Evolutionary conservation across 2,888 invertebrate genomes (phyloP).

Genomic region (Reticulitermes lucifugus): DNA sequence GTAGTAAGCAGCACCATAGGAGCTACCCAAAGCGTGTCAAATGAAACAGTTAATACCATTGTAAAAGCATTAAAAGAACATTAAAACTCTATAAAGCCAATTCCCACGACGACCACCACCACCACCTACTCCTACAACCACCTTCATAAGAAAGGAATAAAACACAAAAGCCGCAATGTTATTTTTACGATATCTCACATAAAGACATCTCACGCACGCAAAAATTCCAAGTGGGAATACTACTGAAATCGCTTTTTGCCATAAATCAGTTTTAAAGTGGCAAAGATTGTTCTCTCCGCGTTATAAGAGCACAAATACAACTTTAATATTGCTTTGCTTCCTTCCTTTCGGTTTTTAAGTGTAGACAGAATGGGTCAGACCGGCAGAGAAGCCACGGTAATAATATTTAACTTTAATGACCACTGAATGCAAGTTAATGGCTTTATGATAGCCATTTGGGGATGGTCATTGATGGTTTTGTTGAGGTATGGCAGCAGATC

Average conservation of each 20-base stretch:
- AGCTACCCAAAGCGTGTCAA: constrained; percentile 11
- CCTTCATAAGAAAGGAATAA: background rate
- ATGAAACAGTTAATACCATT: constrained; percentile 39
- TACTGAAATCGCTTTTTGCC: constrained; percentile 19
- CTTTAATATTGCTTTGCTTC: constrained; percentile 4
- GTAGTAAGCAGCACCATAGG: background rate
- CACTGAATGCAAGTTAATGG: constrained; percentile 40
- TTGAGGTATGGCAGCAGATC: constrained; percentile 23
- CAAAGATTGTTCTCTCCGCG: constrained; percentile 9
- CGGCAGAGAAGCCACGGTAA: constrained; percentile 19
- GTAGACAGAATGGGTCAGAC: background rate
- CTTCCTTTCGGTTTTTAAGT: constrained; percentile 34
- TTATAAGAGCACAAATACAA: background rate
- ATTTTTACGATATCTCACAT: constrained; percentile 37
- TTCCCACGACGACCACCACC: constrained; percentile 25
- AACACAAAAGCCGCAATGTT: constrained; percentile 38
- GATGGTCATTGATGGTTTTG: constrained; percentile 38
- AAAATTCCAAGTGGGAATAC: constrained; percentile 30
- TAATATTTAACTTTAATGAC: constrained; percentile 42
- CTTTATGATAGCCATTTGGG: constrained; percentile 39
- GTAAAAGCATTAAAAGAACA: constrained; percentile 40
- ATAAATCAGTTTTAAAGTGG: constrained; percentile 37
- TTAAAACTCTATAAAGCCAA: constrained; percentile 39
- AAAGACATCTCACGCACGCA: constrained; percentile 29
- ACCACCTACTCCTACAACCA: constrained; percentile 21